Conservation (phyloP, 2,888 invertebrate species). For the Spisula solida region DNA sequence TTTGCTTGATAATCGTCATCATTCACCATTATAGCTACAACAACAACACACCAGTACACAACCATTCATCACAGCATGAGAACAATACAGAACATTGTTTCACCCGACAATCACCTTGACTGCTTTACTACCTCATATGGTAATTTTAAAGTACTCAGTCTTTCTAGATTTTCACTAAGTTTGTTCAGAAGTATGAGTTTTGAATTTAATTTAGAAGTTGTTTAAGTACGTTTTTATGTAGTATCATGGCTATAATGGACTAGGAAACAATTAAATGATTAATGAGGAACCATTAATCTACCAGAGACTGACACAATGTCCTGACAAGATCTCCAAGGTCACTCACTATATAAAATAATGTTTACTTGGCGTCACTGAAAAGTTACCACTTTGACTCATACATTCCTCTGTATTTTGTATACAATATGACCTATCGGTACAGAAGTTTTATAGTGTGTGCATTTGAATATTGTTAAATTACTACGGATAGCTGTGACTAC, state of each 20-base stretch:
- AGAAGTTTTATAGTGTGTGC: too few relatives aligned
- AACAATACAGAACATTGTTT: background rate
- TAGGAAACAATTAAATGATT: background rate
- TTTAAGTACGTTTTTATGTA: background rate
- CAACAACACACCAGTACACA: constrained; percentile 1
- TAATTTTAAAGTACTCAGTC: background rate
- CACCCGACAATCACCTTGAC: constrained; percentile 5
- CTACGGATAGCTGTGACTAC: too few relatives aligned
- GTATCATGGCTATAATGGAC: background rate
- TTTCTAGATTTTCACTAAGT: background rate
- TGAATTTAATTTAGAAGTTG: background rate
- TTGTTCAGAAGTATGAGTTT: background rate
- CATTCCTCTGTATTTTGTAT: too few relatives aligned
- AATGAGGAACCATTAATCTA: background rate
- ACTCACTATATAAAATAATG: background rate
- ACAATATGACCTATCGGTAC: too few relatives aligned
- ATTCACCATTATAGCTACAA: background rate
- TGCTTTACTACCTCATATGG: background rate
- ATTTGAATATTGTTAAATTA: too few relatives aligned
- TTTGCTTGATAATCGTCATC: background rate
- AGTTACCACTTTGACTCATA: background rate
- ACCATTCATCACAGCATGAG: constrained; percentile 7
- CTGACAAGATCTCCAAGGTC: background rate
- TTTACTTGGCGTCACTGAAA: too few relatives aligned
- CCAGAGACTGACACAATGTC: background rate